Evolutionary conservation across 2,888 invertebrate genomes (phyloP).

Genomic region (Teleiodes luculella): DNA sequence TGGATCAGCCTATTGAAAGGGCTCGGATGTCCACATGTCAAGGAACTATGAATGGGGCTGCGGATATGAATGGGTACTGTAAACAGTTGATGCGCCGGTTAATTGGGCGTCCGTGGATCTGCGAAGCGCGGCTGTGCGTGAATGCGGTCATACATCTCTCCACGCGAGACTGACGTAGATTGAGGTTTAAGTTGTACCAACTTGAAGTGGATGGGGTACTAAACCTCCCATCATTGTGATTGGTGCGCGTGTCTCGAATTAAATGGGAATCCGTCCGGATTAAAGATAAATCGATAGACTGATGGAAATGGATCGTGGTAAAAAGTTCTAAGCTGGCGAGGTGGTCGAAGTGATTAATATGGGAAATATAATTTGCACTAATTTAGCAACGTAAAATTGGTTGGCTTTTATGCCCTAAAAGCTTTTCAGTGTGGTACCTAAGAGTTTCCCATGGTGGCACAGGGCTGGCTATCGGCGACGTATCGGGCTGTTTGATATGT

Average conservation of each 20-base stretch:
- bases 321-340: constrained; percentile 26
- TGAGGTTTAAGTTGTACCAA: constrained; percentile 28
- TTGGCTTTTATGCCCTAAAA: no score
- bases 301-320: constrained; percentile 44
- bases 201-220: constrained; percentile 23
- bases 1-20: constrained; percentile 18
- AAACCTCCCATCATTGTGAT: constrained; percentile 38
- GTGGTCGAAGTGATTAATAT: not conserved
- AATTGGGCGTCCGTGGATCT: constrained; percentile 40
- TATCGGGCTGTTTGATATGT: constrained; percentile 32
- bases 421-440: not conserved
- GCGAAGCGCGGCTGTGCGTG: constrained; percentile 28
- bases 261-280: constrained; percentile 37
- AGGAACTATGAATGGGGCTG: constrained; percentile 31
- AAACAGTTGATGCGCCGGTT: constrained; percentile 33
- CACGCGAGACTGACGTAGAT: constrained; percentile 38
- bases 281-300: constrained; percentile 40
- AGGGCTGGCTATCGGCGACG: not conserved
- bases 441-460: not conserved
- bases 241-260: constrained; percentile 40
- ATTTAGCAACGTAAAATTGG: no score
- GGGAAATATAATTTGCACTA: no score
- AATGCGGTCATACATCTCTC: constrained; percentile 34
- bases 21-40: constrained; percentile 21
- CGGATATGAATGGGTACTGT: constrained; percentile 26